Evolutionary conservation across 2,888 invertebrate genomes (phyloP).

Genomic region (Corbicula japonica): DNA sequence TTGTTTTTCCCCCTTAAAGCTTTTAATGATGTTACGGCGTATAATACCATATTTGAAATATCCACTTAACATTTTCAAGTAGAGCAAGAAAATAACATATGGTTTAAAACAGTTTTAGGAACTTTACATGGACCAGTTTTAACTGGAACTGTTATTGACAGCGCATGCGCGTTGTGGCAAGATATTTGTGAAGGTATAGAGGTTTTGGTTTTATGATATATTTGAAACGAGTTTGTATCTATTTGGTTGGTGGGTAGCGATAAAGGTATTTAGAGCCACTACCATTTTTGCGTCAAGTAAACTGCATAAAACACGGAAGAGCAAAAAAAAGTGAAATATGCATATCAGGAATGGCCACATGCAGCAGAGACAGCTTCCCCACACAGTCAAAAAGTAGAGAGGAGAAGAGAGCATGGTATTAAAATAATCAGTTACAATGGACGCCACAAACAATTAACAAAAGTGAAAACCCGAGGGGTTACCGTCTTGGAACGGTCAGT

Average conservation of each 20-base stretch:
- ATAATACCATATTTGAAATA: not conserved
- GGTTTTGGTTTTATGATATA: conserved; percentile 90
- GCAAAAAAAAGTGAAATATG: too few species aligned
- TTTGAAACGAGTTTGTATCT: conserved; percentile 87
- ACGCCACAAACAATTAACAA: too few species aligned
- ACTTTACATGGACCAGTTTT: conserved; percentile 90
- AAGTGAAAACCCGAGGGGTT: too few species aligned
- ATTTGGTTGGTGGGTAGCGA: conserved; percentile 65
- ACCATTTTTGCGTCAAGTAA: conserved; percentile 90
- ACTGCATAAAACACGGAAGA: conserved; percentile 85
- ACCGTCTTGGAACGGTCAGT: too few species aligned
- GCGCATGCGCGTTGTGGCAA: conserved; percentile 90
- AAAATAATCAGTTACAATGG: too few species aligned
- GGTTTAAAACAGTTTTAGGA: conserved; percentile 49
- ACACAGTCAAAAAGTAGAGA: too few species aligned
- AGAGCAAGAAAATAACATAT: not conserved
- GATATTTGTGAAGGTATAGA: conserved; percentile 89
- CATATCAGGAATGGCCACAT: too few species aligned
- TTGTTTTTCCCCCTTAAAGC: not conserved
- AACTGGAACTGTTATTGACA: conserved; percentile 91
- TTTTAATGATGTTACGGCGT: too few species aligned
- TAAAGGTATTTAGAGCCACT: conserved; percentile 63
- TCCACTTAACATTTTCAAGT: not conserved
- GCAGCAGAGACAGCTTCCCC: too few species aligned
- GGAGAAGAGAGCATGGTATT: too few species aligned